Evolutionary conservation across 2,888 invertebrate genomes (phyloP).

Genomic region (Esperia sulphurella): DNA sequence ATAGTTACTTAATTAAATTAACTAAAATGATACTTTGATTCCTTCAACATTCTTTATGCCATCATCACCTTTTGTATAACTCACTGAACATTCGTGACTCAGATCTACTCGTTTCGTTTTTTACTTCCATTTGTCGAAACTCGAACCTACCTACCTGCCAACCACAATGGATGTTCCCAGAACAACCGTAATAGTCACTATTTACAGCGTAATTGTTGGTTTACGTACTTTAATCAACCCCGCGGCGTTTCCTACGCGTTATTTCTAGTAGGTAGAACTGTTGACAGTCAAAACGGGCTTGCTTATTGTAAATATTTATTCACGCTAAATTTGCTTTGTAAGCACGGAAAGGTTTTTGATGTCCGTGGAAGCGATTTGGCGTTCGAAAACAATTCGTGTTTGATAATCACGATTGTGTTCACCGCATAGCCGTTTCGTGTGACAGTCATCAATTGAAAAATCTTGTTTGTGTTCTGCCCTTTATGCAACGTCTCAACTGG

Average conservation of each 20-base stretch:
- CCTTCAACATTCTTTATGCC: constrained; percentile 1
- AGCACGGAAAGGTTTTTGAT: constrained; percentile 27
- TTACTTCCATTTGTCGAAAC: constrained; percentile 7
- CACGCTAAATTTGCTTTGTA: constrained; percentile 29
- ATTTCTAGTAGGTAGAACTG: constrained; percentile 27
- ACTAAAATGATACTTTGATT: constrained; percentile 1
- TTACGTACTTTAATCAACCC: constrained; percentile 19
- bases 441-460: constrained; percentile 34
- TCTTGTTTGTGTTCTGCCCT: constrained; percentile 36
- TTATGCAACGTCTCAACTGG: constrained; percentile 53
- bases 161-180: constrained; percentile 30
- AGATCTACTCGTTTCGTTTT: constrained; percentile 11
- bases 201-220: constrained; percentile 33
- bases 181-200: constrained; percentile 30
- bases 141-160: constrained; percentile 16
- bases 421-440: constrained; percentile 11
- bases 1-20: not conserved
- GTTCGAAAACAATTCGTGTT: constrained; percentile 20
- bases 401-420: constrained; percentile 19
- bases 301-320: constrained; percentile 28
- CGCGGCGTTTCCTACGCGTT: constrained; percentile 18
- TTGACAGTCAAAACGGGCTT: constrained; percentile 18
- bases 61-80: constrained; percentile 9
- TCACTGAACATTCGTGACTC: constrained; percentile 13
- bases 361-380: constrained; percentile 22